These are phyloP conservation scores for Brachycybe producta DNA, from an alignment of 2,888 invertebrate genomes.

Conservation along the genomic window DNA sequence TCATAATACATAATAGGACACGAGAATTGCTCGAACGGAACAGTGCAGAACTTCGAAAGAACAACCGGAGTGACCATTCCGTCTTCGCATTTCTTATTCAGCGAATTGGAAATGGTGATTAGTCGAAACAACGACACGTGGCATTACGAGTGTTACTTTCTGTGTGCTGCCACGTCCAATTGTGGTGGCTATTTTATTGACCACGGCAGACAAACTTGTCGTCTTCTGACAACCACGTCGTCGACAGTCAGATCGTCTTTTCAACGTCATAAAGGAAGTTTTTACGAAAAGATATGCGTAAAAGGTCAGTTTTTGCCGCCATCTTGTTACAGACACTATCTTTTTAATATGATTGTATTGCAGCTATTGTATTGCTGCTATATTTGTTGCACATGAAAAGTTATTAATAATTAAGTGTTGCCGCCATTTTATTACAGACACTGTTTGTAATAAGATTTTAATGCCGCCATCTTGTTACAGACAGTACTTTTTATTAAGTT, in stretches of 20 bases:
- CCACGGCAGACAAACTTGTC: slow-evolving; percentile 1
- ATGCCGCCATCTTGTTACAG: too few species aligned
- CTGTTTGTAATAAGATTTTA: too few species aligned
- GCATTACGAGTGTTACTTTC: slow-evolving; percentile 2
- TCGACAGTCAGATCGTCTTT: neutral
- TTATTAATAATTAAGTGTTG: too few species aligned
- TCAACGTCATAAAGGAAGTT: slow-evolving; percentile 21
- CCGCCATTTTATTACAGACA: too few species aligned
- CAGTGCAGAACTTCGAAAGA: slow-evolving; percentile 8
- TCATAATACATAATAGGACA: too few species aligned
- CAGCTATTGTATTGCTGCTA: too few species aligned
- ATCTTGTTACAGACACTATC: too few species aligned
- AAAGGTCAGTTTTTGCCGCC: slow-evolving; percentile 25
- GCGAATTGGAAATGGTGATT: slow-evolving; percentile 2
- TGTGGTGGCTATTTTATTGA: slow-evolving; percentile 15
- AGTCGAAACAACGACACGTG: neutral
- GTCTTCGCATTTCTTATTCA: neutral
- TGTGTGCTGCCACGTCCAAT: slow-evolving; percentile 3
- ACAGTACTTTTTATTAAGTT: too few species aligned
- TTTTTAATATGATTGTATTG: too few species aligned
- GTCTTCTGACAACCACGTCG: neutral
- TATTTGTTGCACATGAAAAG: too few species aligned
- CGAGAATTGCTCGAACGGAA: neutral
- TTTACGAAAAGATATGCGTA: slow-evolving; percentile 34
- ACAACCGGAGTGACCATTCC: slow-evolving; percentile 3